phyloP scores from a whole-genome alignment of 53 echinoderm and acorn worm genomes.

The Patiria pectinifera region DNA sequence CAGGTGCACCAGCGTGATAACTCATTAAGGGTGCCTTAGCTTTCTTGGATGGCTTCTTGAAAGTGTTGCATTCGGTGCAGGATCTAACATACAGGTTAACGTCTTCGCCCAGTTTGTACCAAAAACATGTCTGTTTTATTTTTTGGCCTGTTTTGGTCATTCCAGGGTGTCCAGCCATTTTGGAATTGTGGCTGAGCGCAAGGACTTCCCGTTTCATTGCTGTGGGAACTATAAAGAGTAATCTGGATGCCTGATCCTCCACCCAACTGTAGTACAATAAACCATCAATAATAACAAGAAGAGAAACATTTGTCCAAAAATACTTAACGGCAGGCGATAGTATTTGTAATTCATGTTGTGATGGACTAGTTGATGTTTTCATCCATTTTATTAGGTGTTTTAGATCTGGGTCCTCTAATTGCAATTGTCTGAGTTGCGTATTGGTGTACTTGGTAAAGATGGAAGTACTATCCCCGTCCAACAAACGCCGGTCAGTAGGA shows the following conservation, averaged over 20 bases:
- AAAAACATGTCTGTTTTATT: too few relatives aligned
- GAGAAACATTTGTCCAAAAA: constrained; percentile 6
- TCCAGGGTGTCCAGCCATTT: too few relatives aligned
- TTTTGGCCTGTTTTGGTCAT: too few relatives aligned
- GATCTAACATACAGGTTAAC: not conserved
- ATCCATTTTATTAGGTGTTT: constrained; percentile 8
- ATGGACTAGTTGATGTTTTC: not conserved
- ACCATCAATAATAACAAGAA: not conserved
- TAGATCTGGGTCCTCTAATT: not conserved
- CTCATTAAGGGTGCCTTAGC: not conserved
- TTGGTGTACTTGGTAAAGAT: not conserved
- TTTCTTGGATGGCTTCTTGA: not conserved
- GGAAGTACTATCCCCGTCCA: not conserved
- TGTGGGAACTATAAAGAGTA: not conserved
- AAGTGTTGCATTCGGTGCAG: not conserved
- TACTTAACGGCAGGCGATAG: constrained; percentile 13
- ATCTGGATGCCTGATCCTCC: not conserved
- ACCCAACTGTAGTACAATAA: constrained; percentile 4
- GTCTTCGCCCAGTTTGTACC: not conserved
- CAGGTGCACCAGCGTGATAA: not conserved
- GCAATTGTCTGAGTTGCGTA: not conserved
- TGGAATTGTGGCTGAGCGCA: too few relatives aligned
- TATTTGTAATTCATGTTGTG: not conserved
- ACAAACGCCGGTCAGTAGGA: not conserved
- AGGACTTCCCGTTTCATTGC: too few relatives aligned